A percentile compares a stretch with the other conserved stretches of the same genome.
phyloP scores from a whole-genome alignment of 2,113 vertebrate genomes.

The Bos indicus region DNA sequence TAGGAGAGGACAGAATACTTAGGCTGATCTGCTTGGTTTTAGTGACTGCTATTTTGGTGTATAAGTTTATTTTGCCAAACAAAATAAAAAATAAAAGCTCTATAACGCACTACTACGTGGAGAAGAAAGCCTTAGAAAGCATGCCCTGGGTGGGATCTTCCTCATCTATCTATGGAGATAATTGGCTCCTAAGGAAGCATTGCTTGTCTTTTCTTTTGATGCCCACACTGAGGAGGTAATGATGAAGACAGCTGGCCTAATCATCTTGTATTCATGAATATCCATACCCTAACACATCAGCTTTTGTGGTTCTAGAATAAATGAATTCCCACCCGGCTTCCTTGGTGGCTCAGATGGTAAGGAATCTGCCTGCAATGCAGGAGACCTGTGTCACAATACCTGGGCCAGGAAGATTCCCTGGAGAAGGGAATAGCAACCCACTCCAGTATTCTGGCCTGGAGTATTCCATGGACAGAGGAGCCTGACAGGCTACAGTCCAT shows the following conservation, averaged over 20 bases:
- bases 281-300: not conserved
- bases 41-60: not conserved
- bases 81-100: not conserved
- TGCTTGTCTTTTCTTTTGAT: not conserved
- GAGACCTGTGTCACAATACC: not conserved
- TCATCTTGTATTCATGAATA: not conserved
- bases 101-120: not conserved
- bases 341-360: not conserved
- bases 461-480: not conserved
- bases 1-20: not conserved
- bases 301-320: not conserved
- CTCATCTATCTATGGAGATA: not conserved
- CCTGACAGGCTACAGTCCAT: not conserved
- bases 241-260: not conserved
- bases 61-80: conserved; percentile 1
- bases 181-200: not conserved
- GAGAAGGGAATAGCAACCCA: not conserved
- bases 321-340: not conserved
- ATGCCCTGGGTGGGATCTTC: not conserved
- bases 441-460: not conserved
- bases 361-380: not conserved
- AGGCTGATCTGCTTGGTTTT: not conserved
- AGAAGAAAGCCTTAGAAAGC: not conserved
- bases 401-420: not conserved
- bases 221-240: not conserved